Conservation (phyloP, 2,888 invertebrate genomes). For the Quadroppia sp. region DNA sequence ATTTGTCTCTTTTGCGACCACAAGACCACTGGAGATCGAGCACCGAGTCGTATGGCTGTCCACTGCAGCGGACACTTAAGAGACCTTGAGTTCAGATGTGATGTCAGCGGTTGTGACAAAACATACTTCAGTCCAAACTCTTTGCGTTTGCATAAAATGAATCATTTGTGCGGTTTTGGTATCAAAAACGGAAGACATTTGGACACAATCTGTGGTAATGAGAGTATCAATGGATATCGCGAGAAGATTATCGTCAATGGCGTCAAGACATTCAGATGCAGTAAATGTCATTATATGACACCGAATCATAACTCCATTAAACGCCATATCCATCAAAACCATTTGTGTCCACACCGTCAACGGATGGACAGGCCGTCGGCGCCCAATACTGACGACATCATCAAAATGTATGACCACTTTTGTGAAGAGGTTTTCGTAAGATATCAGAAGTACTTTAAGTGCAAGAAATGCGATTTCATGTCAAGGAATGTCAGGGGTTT, state of each 20-base stretch:
- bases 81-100: background rate
- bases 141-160: background rate
- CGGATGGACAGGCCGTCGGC: background rate
- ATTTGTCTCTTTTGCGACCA: constrained; percentile 16
- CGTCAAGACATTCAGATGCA: background rate
- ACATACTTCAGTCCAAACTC: background rate
- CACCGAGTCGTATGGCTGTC: background rate
- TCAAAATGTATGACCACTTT: background rate
- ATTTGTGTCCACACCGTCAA: constrained; percentile 14
- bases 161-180: constrained; percentile 24
- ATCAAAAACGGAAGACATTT: background rate
- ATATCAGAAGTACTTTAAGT: background rate
- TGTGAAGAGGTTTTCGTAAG: background rate
- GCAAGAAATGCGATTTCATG: background rate
- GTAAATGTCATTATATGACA: background rate
- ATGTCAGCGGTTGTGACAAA: background rate
- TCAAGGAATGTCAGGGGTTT: background rate
- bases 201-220: constrained; percentile 3
- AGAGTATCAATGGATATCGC: constrained; percentile 1
- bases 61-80: background rate
- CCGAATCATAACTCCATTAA: background rate
- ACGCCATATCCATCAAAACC: background rate
- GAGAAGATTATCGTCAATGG: background rate
- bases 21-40: background rate
- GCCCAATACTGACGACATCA: background rate